Percentiles rank a stretch among this genome's conserved stretches.
phyloP scores from a whole-genome alignment of 35 echinoderm and acorn worm genomes.

The Apostichopus japonicus region DNA sequence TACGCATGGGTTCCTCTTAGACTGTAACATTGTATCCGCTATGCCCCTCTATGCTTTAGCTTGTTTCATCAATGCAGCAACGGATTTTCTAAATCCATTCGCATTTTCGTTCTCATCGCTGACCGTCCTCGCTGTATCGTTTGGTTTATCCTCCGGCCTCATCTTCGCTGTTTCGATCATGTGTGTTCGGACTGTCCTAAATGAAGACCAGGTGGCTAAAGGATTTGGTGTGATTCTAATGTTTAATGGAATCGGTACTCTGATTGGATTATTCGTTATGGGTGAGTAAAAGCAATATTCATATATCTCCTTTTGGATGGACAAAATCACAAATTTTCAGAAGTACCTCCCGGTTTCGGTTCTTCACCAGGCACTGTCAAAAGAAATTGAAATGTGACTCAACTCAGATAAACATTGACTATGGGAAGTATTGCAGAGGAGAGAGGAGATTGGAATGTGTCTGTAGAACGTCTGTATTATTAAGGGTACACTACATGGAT shows the following conservation, averaged over 20 bases:
- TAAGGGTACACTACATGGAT: too few species aligned
- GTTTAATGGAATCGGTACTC: slow-evolving; percentile 29
- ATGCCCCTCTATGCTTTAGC: slow-evolving; percentile 15
- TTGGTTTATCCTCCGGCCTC: slow-evolving; percentile 21
- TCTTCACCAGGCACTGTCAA: too few species aligned
- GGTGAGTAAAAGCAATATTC: not conserved
- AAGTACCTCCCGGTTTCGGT: too few species aligned
- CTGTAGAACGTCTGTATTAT: too few species aligned
- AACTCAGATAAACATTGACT: too few species aligned
- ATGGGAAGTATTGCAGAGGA: too few species aligned
- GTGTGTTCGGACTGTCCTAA: slow-evolving; percentile 20
- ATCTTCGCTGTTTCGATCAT: slow-evolving; percentile 29
- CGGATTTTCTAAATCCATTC: slow-evolving; percentile 23
- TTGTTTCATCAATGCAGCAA: slow-evolving; percentile 12
- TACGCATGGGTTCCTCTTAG: slow-evolving; percentile 26
- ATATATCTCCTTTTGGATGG: too few species aligned
- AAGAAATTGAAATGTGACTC: too few species aligned
- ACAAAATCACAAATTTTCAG: too few species aligned
- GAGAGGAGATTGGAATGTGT: too few species aligned
- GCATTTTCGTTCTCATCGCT: not conserved
- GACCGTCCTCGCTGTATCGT: not conserved
- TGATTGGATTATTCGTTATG: slow-evolving; percentile 42
- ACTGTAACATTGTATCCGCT: slow-evolving; percentile 3
- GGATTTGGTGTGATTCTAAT: slow-evolving; percentile 30
- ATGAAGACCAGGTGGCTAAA: not conserved